Percentiles rank a stretch among this genome's conserved stretches.
Conservation (phyloP, 2,888 invertebrate species). For the Noctua pronuba region DNA sequence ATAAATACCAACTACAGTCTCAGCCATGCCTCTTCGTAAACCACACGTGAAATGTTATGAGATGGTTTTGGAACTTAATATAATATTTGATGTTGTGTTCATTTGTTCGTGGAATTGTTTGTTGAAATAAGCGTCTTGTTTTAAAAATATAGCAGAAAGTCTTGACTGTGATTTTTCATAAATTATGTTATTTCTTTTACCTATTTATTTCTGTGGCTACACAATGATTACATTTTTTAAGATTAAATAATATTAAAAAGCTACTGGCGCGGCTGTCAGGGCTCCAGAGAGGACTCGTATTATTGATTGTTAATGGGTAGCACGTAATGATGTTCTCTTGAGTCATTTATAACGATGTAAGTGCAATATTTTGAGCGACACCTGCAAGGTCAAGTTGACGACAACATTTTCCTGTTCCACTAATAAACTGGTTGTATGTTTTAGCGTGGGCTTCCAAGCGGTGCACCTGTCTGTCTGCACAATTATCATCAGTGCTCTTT, state of each 20-base stretch:
- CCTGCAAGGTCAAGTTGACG: conserved; percentile 8
- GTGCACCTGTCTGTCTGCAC: not conserved
- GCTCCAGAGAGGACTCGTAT: too few relatives aligned
- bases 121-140: not conserved
- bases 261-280: too few relatives aligned
- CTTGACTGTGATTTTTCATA: not conserved
- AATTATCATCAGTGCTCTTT: not conserved
- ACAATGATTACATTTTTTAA: too few relatives aligned
- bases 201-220: too few relatives aligned
- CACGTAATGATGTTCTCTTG: not conserved
- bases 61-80: not conserved
- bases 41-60: not conserved
- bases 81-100: not conserved
- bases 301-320: not conserved
- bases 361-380: not conserved
- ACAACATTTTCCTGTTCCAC: conserved; percentile 42
- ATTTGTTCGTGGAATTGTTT: not conserved
- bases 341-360: not conserved
- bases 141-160: not conserved
- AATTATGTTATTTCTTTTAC: not conserved
- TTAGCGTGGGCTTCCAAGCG: not conserved
- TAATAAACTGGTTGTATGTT: conserved; percentile 6
- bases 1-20: too few relatives aligned
- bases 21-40: too few relatives aligned
- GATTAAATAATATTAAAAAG: too few relatives aligned